Base-by-base conservation (phyloP, 2,888 invertebrate species). In the Alloscopus bannaensis region DNA sequence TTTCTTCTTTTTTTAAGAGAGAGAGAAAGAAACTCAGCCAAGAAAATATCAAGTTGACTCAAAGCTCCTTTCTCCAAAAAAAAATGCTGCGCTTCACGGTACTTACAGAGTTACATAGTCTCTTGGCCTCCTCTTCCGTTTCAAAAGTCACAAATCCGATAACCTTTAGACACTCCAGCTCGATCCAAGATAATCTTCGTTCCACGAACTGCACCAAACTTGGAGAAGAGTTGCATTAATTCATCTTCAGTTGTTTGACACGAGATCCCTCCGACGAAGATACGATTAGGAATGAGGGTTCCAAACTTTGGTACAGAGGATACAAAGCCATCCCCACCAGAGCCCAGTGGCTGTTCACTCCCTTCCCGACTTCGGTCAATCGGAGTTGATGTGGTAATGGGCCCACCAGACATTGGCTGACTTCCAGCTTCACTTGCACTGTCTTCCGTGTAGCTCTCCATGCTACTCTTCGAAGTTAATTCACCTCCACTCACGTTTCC, bases 211-310 rank as follows among this genome's bases (percentile, higher is more conserved):
- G 78, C 94, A 68, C 97, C 96, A 87, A 95, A 95, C 64, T 93
- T 92, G 81, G 96, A 95, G 89, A 98, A 98, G 84, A 97, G 93
- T 88, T 95, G 94, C 89, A 95, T 93, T 84, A 98, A 90, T 88
- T 98, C 98, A 70, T 93, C 93, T 89, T 97, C 98, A 62, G 96
- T 96, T 57, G 97, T 97, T 87, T 94, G 95, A 87, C 95, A 92
- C 73, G 97, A 94, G 87, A 98, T 97, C 26, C 98, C 98, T 76
- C 98, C 98, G 66, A 98, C 98, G 89, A 98, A 98, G 87, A 98
- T 95, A 87, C 98, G 91, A 89, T 97, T 97, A 80, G 97, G 97
- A 87, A 98, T 95, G 81, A 97, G 91, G 36, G 96, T 97, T 93
- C 96, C 92, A 87, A 89, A 90, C 87, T 90, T 90, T 1, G 90